These are phyloP conservation scores for Lamellibrachia columna DNA, from an alignment of 2,888 invertebrate species.

Conservation along the genomic window DNA sequence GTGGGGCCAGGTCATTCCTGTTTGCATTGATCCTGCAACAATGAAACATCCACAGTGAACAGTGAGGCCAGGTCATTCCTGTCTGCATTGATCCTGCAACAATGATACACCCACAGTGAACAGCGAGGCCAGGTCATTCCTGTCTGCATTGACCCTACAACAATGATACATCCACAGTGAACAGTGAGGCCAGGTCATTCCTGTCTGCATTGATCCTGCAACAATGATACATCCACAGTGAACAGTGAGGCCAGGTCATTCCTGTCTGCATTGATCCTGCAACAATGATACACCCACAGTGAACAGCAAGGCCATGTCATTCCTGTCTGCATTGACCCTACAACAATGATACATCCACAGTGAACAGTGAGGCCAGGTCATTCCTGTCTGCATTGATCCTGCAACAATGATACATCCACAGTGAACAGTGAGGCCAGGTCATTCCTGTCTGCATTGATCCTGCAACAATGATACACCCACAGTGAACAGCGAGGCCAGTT, in stretches of 20 bases:
- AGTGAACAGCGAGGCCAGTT: constrained; percentile 87
- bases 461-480: constrained; percentile 72
- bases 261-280: constrained; percentile 78
- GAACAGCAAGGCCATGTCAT: constrained; percentile 88
- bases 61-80: constrained; percentile 89
- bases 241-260: constrained; percentile 90
- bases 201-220: constrained; percentile 78
- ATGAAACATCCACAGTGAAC: constrained; percentile 77
- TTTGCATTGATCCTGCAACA: constrained; percentile 77
- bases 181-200: constrained; percentile 89
- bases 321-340: constrained; percentile 80
- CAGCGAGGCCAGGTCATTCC: constrained; percentile 88
- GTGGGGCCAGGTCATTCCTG: constrained; percentile 87
- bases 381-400: constrained; percentile 83
- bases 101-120: constrained; percentile 77
- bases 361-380: constrained; percentile 88
- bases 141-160: constrained; percentile 77
- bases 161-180: constrained; percentile 74
- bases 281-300: constrained; percentile 73
- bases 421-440: constrained; percentile 89
- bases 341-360: constrained; percentile 73
- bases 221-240: constrained; percentile 74
- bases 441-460: constrained; percentile 83
- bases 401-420: constrained; percentile 70
- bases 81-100: constrained; percentile 77